Base-by-base conservation (phyloP, 92 coral and sea anemone species). In the Heteractis magnifica region DNA sequence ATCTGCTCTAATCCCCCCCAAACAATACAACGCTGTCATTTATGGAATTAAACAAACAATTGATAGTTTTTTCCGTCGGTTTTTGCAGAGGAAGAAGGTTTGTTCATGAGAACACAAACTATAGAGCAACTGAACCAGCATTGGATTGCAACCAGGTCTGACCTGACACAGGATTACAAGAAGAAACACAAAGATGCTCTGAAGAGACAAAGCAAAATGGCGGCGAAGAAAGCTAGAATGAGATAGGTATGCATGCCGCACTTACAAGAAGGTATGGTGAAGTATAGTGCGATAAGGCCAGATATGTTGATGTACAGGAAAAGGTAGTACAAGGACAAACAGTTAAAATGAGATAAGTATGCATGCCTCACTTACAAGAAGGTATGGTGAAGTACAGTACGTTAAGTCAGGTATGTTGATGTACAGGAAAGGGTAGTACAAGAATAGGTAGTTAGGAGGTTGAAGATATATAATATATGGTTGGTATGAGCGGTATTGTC, bases 151-250 rank as follows among this genome's bases (percentile, higher is more conserved):
- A 91, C 88, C n/a, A 90, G 98, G 56, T 87, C 89, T 21, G 90
- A 92, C 53, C 97, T 95, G 53, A 95, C 94, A 9, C 95, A 80
- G 41, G 95, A 93, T 84, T 95, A 93, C 86, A 95, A 95, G 83
- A 87, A 84, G 80, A 93, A 90, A 72, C 91, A 93, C 84, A 95
- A 95, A 84, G 95, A 93, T 65, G 95, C 98, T 9, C 48, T 89
- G 49, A 86, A 94, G 4, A 89, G 97, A 72, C 92, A 95, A 68
- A 95, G 87, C 68, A 95, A 92, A 82, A 85, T 94, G 65, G 93
- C 94, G 52, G 86, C 90, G 11, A 95, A 86, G 81, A 86, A 92
- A 79, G 60, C 90, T 19, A 81, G 85, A 68, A 70, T 52, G 71
- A 85, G 84, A 86, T 91, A 81, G 81, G 73, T 68, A 68, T 12